Evolutionary conservation across 2,888 invertebrate species (phyloP), one percentile per base, ranked within the genome.

Genomic region (Lissonota sp.): DNA sequence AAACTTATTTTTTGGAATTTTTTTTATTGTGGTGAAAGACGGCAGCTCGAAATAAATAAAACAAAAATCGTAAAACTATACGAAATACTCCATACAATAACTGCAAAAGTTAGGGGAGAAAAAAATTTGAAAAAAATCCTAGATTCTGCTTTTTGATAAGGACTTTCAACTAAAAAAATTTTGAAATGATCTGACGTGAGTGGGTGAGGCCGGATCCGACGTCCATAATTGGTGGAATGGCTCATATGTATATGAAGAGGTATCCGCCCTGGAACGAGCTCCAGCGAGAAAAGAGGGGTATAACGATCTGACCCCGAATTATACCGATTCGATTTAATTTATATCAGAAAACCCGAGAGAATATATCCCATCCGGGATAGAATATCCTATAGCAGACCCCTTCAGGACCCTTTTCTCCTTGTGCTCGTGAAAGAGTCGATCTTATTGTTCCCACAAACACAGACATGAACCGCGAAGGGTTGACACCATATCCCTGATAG

Each of bases 281-380:
- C 58, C 26, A 63, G 26, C 26, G 26, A 26, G 3, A 26, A 26
- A 26, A 26, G 26, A 26, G 3, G 26, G 26, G 16, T 62, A 46
- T 40, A 66, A 10, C 70, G 79, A 69, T 85, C 84, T 85, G 82
- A 84, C 76, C 82, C 73, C 72, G 83, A 88, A 88, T 88, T 85
- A 86, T 85, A 84, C 85, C 84, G 84, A 87, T 87, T 86, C 84
- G 84, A 89, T 88, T 88, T 86, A 85, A 88, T 87, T 87, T 84
- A 84, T 80, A 86, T 26, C 26, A 85, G 84, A 83, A 86, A 85
- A 73, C 84, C 84, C 83, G 71, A 77, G 72, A 72, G 76, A 72
- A 80, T 63, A 72, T 1, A 26, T 14, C 40, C 57, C 72, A 14
- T 42, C 42, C 51, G 44, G 76, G 76, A 76, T 72, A 76, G 74